A percentile compares a stretch with the other conserved stretches of the same genome.
These are phyloP conservation scores for Temnothorax curvispinosus DNA, from an alignment of 1,140 invertebrate genomes.

Conservation along the genomic window DNA sequence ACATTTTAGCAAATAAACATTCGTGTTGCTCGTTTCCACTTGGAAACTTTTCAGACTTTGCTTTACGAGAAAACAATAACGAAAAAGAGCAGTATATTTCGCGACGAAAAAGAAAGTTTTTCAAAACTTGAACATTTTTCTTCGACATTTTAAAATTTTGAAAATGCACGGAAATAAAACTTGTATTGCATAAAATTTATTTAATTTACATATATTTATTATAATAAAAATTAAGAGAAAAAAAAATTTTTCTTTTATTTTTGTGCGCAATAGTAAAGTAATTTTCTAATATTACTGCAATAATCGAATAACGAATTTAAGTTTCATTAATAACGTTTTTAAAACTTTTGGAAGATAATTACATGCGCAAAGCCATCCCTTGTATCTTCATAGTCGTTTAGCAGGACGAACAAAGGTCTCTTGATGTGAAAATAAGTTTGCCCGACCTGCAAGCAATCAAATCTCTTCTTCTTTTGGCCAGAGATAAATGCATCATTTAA, in stretches of 20 bases:
- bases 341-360: conserved; percentile 57
- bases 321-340: conserved; percentile 1
- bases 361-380: conserved; percentile 78
- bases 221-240: neutral
- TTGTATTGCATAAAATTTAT: neutral
- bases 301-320: neutral
- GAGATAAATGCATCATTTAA: neutral
- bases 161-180: neutral
- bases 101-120: neutral
- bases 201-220: neutral
- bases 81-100: neutral
- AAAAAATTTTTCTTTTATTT: neutral
- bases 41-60: neutral
- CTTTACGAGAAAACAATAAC: conserved; percentile 3
- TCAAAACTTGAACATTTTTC: neutral
- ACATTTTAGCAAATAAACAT: conserved; percentile 48
- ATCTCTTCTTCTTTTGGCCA: conserved; percentile 1
- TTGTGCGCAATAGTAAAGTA: neutral
- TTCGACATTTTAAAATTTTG: neutral
- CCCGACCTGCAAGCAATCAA: conserved; percentile 77
- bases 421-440: conserved; percentile 80
- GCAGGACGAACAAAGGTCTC: conserved; percentile 82
- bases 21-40: neutral
- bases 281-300: neutral
- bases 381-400: conserved; percentile 80